Evolutionary conservation across 2,888 invertebrate genomes (phyloP), one percentile per base, ranked within the genome.

Genomic region (Endotricha flammealis): DNA sequence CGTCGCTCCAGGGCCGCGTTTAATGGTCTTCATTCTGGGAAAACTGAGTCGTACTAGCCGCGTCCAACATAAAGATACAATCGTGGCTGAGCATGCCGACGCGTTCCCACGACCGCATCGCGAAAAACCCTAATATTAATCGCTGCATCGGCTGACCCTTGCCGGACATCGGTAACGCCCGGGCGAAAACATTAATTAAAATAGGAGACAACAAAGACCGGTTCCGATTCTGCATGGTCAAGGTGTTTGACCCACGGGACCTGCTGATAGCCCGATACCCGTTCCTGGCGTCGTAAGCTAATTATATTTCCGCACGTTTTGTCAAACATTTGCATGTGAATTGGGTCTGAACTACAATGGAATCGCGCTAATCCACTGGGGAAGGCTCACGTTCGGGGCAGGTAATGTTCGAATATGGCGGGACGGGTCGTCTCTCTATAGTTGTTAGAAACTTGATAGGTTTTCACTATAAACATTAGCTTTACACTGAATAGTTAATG

Each of bases 271-370:
- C 31, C 51, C 46, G 42, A 53, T 55, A 48, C 54, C 31, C 50
- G 52, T 53, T 50, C 50, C 51, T 48, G 59, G 64, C 59, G 65
- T 63, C 60, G 64, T 74, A 74, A 79, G 78, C 83, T 85, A 86
- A 87, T 87, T 87, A 86, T 86, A 75, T 80, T 79, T 82, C 80
- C 75, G 77, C 86, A 83, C 85, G 81, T 82, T 80, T 79, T 76
- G 85, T 76, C 67, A 60, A 47, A 43, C 54, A 80, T 85, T 83
- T 82, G 81, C 82, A 85, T 83, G 71, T 64, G 82, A 83, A 83
- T 80, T 58, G 68, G 62, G 69, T 70, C 58, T 56, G 50, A 43
- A 56, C 57, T 64, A 82, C 76, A 83, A 81, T 79, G 70, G 78
- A 53, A 66, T 48, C 37, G 52, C 59, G 58, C 64, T 80, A 78